Base-by-base conservation (phyloP, 2,888 invertebrate genomes). In the Pandemis cinnamomeana region DNA sequence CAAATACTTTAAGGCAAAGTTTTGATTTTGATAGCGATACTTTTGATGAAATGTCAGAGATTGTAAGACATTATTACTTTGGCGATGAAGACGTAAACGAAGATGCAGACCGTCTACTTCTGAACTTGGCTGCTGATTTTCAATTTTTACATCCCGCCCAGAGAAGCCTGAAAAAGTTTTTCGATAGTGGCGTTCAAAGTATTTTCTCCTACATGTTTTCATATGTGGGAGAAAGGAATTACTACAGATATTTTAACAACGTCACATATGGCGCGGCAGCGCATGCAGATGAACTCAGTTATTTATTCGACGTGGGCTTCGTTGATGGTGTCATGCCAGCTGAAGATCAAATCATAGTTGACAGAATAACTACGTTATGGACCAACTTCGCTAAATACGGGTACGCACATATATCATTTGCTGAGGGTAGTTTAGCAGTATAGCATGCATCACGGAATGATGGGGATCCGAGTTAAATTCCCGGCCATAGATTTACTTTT, bases 341-440 rank as follows among this genome's bases (percentile, higher is more conserved):
- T 0, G 77, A 82, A 66, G 92, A 92, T 78, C 80, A 86, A 79
- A 69, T 87, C 2, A 74, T 84, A 0, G 83, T 89, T 46, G 85
- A 91, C 70, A 82, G 84, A 27, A 85, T 92, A 77, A 91, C 91
- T 0, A 83, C 83, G 0, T 81, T 92, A 83, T 92, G 91, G 91
- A 84, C 92, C 0, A 92, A 92, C 74, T 91, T 91, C 69, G 89
- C 81, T 0, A 92, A 91, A 80, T 86, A 83, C 67, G 82, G 88
- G 92, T 91, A 53, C 5, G n/a, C 11, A 2, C 58, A 13, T 13
- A 13, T 13, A 10, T 48, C 48, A 11, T 48, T 11, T 11, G 27
- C 27, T 36, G 2, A 2, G 27, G 4, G 1, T 36, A 2, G 27
- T 2, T 0, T 36, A 36, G 27, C 27, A 2, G 27, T 36, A 36